Base-by-base conservation (phyloP, 53 echinoderm and acorn worm genomes). In the Paracentrotus lividus region DNA sequence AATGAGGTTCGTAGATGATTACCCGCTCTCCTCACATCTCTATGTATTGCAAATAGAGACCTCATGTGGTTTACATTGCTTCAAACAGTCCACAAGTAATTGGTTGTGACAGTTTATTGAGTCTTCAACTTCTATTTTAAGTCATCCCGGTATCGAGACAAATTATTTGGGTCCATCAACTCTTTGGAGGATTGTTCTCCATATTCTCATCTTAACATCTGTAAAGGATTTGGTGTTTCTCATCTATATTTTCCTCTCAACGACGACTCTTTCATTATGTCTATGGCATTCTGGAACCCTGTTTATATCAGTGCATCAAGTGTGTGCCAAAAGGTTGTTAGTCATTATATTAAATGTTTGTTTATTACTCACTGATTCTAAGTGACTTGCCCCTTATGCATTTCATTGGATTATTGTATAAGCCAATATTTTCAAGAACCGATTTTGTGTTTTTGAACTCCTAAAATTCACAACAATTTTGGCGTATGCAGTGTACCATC, bases 261-360 rank as follows among this genome's bases (percentile, higher is more conserved):
- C 54, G 15, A 31, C 31, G 2, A 54, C n/a, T 32, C 84, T n/a
- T 24, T 76, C 84, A 84, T 29, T 16, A 88, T 88, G 88, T 43
- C 88, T 0, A 56, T 61, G 24, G 21, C 61, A 23, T 88, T 88
- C 88, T 88, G 60, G 61, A 88, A 88, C 38, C 88, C 88, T 2
- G 34, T 88, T 44, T 88, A 61, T 20, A 5, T 64, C 43, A 88
- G 88, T 27, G 9, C 34, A 23, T 47, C 78, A 45, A 43, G 78
- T 78, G 43, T 45, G 43, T 24, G 47, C 24, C 78, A 43, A n/a
- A 78, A 78, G 78, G 78, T 78, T 24, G 38, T 38, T 34, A 69
- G 69, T 38, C 4, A 36, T 69, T 34, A 26, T n/a, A n/a, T n/a
- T n/a, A n/a, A n/a, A n/a, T n/a, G n/a, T n/a, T n/a, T n/a, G n/a